Base-by-base conservation (phyloP, 1,140 invertebrate genomes). In the Drosophila repleta region DNA sequence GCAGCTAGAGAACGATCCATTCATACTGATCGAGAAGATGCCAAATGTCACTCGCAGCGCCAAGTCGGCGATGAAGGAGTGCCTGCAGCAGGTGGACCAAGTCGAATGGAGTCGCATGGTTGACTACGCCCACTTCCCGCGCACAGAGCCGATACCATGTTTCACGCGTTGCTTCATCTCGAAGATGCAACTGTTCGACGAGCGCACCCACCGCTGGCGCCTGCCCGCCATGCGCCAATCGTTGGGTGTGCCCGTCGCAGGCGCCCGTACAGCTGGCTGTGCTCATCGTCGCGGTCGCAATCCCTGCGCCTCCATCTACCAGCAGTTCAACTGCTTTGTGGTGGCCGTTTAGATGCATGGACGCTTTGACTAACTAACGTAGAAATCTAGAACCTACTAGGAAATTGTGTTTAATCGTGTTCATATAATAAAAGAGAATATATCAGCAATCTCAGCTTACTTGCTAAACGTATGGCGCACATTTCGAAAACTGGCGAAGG, bases 61-160 rank as follows among this genome's bases (percentile, higher is more conserved):
- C 46, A 91, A 88, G 45, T 56, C 63, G 0, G 90, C 76, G 11
- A 90, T 91, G 90, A 91, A 88, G 57, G 65, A 90, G 11, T 91
- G 90, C 18, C 69, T 91, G 21, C 82, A 72, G 32, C 45, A 63
- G 24, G 70, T 73, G 11, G 64, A 90, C 20, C 65, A 62, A 17
- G 57, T 69, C 2, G 75, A 90, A 20, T 90, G 90, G 79, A 60
- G 39, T 39, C 67, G 37, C 17, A 24, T 91, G 0, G n/a, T 7
- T 1, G 74, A 74, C 0, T 91, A 73, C 37, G 32, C 61, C 2
- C 10, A 48, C 5, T 82, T 77, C 37, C 85, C 90, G 0, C 82
- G 79, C 0, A 32, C 5, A 0, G 90, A 91, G 29, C 90, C 90
- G 7, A 90, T 91, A 26, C 84, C 90, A 2, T 91, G 90, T 10